Evolutionary conservation across 2,888 invertebrate species (phyloP), one percentile per base, ranked within the genome.

Genomic region (Sepiola atlantica): DNA sequence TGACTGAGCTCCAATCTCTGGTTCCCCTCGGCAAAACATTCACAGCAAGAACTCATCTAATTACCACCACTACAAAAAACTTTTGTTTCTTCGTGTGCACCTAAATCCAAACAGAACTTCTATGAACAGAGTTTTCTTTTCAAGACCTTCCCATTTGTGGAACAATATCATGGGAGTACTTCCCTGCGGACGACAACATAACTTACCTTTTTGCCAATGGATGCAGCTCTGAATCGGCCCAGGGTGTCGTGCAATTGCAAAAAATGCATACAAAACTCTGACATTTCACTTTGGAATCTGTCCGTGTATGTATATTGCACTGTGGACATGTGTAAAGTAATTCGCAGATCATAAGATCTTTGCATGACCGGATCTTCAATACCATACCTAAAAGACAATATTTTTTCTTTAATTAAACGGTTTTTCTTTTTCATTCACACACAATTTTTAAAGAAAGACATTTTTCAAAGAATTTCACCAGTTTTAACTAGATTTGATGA

Each of bases 221-320:
- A 97, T 3, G 98, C 98, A 24, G 98, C 98, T 96, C 98, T 98
- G 96, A 98, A 98, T 95, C 98, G 98, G 12, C 98, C 98, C 97
- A 98, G 98, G 95, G 98, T 98, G 95, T 98, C 98, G 96, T 99
- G 98, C 94, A 99, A 97, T 95, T 99, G 98, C 12, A 98, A 98
- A 97, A 99, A 99, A 94, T 98, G 97, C 95, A 97, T 97, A 95
- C 98, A 98, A 97, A 99, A 99, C 10, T 98, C 98, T 96, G 98
- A 98, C 94, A 99, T 98, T 97, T 99, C 99, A 35, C 98, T 98
- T 94, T 99, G 98, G 97, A 99, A 99, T 94, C 99, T 98, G 97
- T 99, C 99, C 0, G 99, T 99, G 97, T 99, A 99, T 94, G 99
- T 98, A 97, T 99, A 99, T 96, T 98, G 98, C 3, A 99, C 98